Base-by-base conservation (phyloP, 2,113 vertebrate genomes). In the Muntiacus reevesi region DNA sequence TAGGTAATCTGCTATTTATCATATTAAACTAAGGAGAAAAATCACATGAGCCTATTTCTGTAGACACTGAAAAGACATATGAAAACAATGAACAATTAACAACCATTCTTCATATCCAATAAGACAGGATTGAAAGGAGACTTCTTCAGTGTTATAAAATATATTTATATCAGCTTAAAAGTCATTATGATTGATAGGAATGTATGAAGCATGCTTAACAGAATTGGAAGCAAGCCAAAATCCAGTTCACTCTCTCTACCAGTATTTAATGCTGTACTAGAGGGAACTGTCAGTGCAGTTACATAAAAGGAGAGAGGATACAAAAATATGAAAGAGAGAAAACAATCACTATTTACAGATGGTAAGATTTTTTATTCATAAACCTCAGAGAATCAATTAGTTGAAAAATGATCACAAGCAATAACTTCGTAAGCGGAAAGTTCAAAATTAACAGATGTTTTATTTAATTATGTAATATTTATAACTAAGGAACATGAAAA, bases 341-440 rank as follows among this genome's bases (percentile, higher is more conserved):
- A 96, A 62, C 28, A 67, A 45, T 86, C 9, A 30, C 10, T 81
- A 4, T 95, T 93, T 89, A 94, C 3, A 78, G 28, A 94, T 64
- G 16, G 27, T 55, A 57, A 62, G 10, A 30, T 78, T 95, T 97
- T 82, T 84, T 83, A n/a, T 17, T 23, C 17, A 40, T 62, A 45
- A 36, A 84, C 28, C 33, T 71, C 93, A 94, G 57, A 92, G 82
- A 91, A 95, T 87, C 43, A 74, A 3, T 62, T 96, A 74, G 6
- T 62, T 96, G 83, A 89, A 82, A 81, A 92, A 64, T 64, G 14
- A 86, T 93, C 16, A 54, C 43, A 86, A 88, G 86, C 59, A 95
- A 82, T 82, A 97, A n/a, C 93, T 95, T 55, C 13, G 1, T 87
- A 76, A 86, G 50, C 78, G 5, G 13, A 45, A 76, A 93, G 43